These are phyloP conservation scores for Pseudonaja textilis DNA, from an alignment of 2,113 vertebrate genomes.

Conservation along the genomic window DNA sequence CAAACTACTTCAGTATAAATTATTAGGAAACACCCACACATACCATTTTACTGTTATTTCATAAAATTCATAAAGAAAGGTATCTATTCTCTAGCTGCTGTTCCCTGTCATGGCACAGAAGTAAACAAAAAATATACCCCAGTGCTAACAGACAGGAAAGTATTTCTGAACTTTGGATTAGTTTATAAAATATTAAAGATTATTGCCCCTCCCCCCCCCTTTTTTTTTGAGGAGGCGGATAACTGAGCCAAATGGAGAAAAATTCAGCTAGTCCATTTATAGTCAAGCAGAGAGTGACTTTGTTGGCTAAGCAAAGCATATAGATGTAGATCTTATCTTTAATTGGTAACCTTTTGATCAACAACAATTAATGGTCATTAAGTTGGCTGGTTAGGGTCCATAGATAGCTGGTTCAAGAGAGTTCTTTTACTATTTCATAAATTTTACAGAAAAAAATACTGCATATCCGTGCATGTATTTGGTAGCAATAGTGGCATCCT, in stretches of 20 bases:
- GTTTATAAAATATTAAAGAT: not conserved
- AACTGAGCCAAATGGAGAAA: not conserved
- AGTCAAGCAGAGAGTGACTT: not conserved
- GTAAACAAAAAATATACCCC: not conserved
- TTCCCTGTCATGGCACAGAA: not conserved
- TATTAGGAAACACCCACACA: not conserved
- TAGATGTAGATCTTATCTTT: not conserved
- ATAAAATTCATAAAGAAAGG: not conserved
- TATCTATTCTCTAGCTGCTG: not conserved
- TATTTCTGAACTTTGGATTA: not conserved
- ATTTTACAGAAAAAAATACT: not conserved
- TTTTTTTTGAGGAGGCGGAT: not conserved
- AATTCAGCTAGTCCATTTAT: not conserved
- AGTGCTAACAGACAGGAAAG: not conserved
- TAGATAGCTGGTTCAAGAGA: not conserved
- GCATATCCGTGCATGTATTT: not conserved
- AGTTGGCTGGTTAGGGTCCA: not conserved
- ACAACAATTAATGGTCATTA: not conserved
- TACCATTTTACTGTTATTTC: not conserved
- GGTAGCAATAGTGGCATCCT: not conserved
- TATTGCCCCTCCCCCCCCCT: fast-evolving
- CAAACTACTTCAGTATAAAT: not conserved
- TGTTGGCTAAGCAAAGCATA: not conserved
- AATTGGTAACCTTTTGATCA: not conserved
- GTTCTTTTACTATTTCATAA: not conserved